Evolutionary conservation across 2,888 invertebrate species (phyloP).

Genomic region (Brachynemurus nebulosus): DNA sequence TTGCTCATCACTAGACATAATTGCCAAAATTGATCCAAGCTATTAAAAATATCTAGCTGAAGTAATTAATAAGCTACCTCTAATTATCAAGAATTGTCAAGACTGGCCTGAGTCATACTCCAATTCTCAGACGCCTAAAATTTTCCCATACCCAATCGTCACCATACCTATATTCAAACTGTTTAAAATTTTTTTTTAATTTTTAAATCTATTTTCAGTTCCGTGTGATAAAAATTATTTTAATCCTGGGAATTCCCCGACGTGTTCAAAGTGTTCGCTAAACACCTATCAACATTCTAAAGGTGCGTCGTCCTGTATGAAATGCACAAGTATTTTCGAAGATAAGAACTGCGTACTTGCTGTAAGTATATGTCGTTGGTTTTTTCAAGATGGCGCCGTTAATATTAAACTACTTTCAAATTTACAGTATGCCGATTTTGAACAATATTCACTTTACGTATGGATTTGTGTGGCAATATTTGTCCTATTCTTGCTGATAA

Average conservation of each 20-base stretch:
- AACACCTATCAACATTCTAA: conserved; percentile 28
- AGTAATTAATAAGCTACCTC: no score
- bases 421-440: neutral
- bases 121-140: neutral
- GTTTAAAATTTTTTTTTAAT: neutral
- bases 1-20: no score
- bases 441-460: neutral
- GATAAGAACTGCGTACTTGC: conserved; percentile 25
- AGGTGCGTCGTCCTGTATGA: conserved; percentile 27
- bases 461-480: neutral
- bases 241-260: conserved; percentile 26
- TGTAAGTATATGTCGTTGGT: conserved; percentile 3
- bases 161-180: neutral
- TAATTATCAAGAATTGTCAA: no score
- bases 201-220: conserved; percentile 21
- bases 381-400: neutral
- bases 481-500: neutral
- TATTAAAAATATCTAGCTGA: no score
- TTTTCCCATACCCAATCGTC: neutral
- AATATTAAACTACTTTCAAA: neutral
- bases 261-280: conserved; percentile 27
- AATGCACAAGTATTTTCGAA: conserved; percentile 28
- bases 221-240: conserved; percentile 28
- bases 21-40: no score
- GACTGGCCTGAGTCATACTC: no score